Conservation (phyloP, 2,797 vertebrate genomes). For the Manis pentadactyla region DNA sequence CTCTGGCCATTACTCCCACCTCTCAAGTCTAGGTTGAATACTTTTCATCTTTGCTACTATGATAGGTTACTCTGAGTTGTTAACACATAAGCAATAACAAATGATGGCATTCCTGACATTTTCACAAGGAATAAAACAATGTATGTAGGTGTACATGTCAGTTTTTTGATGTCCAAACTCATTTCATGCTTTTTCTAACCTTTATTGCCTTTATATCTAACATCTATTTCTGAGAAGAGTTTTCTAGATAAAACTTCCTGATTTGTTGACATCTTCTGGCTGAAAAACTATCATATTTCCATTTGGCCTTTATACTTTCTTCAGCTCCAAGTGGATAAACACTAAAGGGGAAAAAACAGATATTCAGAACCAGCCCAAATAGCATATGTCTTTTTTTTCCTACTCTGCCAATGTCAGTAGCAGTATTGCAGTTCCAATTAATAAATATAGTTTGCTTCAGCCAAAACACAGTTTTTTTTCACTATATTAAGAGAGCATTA, state of each 20-base stretch:
- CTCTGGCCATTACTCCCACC: neutral
- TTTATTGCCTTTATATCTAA: constrained; percentile 67
- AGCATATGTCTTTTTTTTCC: neutral
- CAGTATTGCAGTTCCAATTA: neutral
- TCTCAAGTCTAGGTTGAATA: neutral
- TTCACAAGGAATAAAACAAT: constrained; percentile 61
- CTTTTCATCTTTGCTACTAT: constrained; percentile 19
- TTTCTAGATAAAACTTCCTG: constrained; percentile 60
- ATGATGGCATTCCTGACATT: constrained; percentile 62
- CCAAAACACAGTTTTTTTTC: constrained; percentile 49
- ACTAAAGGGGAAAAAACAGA: neutral
- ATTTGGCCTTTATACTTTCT: constrained; percentile 66
- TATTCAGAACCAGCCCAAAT: constrained; percentile 50
- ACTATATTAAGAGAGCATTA: constrained; percentile 38
- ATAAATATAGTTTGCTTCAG: constrained; percentile 33
- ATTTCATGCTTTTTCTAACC: constrained; percentile 65
- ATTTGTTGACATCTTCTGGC: constrained; percentile 71
- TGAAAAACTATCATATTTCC: constrained; percentile 64
- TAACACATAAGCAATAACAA: constrained; percentile 58
- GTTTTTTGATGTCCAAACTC: constrained; percentile 58
- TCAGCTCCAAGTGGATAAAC: constrained; percentile 59
- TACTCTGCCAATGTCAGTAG: neutral
- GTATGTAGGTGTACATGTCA: constrained; percentile 48
- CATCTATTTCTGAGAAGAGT: constrained; percentile 72
- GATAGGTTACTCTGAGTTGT: constrained; percentile 20